Conservation (phyloP, 1,140 invertebrate species). For the Leucophenga varia region DNA sequence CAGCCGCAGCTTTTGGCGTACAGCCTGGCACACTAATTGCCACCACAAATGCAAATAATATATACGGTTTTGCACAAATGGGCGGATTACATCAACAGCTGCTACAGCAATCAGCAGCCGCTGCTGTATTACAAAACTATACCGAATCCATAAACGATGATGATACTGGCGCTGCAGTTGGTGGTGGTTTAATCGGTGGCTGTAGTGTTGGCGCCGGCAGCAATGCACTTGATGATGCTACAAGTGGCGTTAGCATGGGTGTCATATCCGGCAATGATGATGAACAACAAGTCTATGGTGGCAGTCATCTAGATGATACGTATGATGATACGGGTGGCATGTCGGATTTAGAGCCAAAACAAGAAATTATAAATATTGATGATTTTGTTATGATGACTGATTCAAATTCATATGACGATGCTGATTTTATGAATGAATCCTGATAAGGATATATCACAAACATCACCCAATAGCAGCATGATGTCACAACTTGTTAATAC, state of each 20-base stretch:
- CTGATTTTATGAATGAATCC: conserved; percentile 51
- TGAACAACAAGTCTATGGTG: conserved; percentile 38
- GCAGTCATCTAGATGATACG: conserved; percentile 40
- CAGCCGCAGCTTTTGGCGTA: conserved; percentile 40
- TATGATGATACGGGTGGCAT: conserved; percentile 40
- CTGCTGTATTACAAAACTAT: conserved; percentile 44
- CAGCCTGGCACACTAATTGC: conserved; percentile 45
- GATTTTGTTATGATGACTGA: conserved; percentile 55
- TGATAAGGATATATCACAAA: conserved; percentile 48
- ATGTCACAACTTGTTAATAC: no score
- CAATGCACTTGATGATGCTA: conserved; percentile 29
- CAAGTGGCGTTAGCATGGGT: conserved; percentile 20
- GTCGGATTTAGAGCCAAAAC: conserved; percentile 42
- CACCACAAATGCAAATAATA: conserved; percentile 38
- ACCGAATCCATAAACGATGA: conserved; percentile 41
- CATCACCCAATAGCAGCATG: no score
- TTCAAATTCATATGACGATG: conserved; percentile 55
- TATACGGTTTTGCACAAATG: conserved; percentile 50
- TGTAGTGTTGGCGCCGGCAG: conserved; percentile 26
- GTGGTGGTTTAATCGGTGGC: conserved; percentile 18
- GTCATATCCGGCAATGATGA: conserved; percentile 38
- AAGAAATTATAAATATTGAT: conserved; percentile 55
- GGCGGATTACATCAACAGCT: conserved; percentile 48
- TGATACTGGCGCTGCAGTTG: conserved; percentile 19
- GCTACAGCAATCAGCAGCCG: conserved; percentile 43